Percentiles rank a stretch among this genome's conserved stretches.
phyloP scores from a whole-genome alignment of 2,797 vertebrate genomes.

The Sebastes reedi region DNA sequence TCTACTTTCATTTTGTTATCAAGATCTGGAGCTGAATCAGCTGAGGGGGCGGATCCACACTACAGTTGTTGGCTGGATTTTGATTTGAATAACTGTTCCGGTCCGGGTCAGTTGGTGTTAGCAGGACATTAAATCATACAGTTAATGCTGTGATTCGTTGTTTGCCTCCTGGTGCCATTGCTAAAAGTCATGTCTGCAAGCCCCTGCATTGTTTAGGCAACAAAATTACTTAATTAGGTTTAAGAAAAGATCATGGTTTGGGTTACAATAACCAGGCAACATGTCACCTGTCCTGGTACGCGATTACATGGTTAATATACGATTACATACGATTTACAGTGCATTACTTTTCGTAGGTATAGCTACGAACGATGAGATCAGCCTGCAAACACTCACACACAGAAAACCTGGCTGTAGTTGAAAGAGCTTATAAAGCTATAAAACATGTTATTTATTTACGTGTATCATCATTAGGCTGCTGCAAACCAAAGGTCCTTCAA shows the following conservation, averaged over 20 bases:
- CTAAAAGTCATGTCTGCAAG: neutral
- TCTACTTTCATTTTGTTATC: conserved; percentile 29
- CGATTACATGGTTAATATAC: no score
- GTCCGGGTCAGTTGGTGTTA: neutral
- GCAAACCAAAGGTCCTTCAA: conserved; percentile 22
- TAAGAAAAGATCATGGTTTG: no score
- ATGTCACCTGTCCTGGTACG: no score
- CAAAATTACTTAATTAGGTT: no score
- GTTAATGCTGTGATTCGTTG: neutral
- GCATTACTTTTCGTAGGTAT: neutral
- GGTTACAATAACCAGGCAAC: no score
- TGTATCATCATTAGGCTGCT: neutral
- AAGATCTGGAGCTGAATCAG: conserved; percentile 3
- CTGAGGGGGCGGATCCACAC: neutral
- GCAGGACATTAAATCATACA: neutral
- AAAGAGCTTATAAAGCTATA: neutral
- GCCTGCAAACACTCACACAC: neutral
- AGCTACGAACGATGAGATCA: neutral
- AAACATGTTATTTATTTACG: conserved; percentile 12
- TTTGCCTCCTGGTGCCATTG: no score
- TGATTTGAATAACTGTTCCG: neutral
- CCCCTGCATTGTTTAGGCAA: no score
- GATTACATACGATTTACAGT: no score
- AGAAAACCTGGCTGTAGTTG: neutral
- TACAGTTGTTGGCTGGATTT: neutral